Evolutionary conservation across 2,113 vertebrate genomes (phyloP).

Genomic region (Oophaga pumilio): DNA sequence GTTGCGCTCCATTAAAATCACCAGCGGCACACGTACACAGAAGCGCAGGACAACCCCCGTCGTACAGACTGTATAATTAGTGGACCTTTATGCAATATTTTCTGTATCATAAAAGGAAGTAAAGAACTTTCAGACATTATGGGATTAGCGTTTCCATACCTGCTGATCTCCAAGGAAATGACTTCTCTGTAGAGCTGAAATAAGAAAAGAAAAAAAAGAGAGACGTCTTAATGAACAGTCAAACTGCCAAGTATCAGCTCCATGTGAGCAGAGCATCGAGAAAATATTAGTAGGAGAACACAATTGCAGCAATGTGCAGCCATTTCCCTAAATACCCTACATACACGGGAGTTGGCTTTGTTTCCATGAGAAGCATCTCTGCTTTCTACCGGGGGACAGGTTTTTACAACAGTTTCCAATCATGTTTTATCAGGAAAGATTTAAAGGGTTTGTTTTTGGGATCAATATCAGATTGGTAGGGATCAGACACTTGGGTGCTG

Average conservation of each 20-base stretch:
- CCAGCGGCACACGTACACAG: background rate
- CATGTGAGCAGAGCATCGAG: background rate
- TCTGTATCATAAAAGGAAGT: background rate
- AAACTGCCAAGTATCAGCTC: background rate
- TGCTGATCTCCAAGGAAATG: slow-evolving; percentile 94
- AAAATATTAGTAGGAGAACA: no score
- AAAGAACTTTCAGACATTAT: slow-evolving; percentile 29
- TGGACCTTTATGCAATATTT: background rate
- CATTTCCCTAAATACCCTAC: no score
- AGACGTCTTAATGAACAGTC: background rate
- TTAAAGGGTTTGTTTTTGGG: no score
- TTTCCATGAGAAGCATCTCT: no score
- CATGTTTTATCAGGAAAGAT: no score
- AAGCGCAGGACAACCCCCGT: background rate
- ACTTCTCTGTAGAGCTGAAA: slow-evolving; percentile 95
- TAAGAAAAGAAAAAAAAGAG: slow-evolving; percentile 57
- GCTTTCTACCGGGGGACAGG: no score
- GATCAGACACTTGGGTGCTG: no score
- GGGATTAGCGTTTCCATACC: slow-evolving; percentile 73
- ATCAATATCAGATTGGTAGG: no score
- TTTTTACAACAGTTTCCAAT: no score
- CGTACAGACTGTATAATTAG: background rate
- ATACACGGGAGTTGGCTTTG: no score
- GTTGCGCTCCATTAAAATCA: background rate
- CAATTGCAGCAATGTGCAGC: no score